Percentiles rank a stretch among this genome's conserved stretches.
These are phyloP conservation scores for Sapayoa aenigma DNA, from an alignment of 2,113 vertebrate genomes.

Conservation along the genomic window DNA sequence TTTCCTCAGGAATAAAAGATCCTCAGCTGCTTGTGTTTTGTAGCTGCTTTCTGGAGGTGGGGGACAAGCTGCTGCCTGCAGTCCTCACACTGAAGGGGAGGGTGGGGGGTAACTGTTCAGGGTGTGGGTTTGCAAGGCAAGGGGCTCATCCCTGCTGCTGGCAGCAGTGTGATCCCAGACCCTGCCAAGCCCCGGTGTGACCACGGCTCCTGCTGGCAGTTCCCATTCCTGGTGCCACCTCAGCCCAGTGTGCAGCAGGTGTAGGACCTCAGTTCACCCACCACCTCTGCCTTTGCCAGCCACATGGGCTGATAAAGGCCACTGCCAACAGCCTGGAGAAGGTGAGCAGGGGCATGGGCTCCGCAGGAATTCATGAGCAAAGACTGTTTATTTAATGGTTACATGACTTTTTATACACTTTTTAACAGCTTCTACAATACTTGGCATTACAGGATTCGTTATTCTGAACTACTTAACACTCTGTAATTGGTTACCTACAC, in stretches of 20 bases:
- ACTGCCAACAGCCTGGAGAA: constrained; percentile 60
- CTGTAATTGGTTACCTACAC: too few species aligned
- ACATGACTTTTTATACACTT: too few species aligned
- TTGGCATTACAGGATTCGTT: too few species aligned
- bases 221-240: not conserved
- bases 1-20: not conserved
- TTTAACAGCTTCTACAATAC: too few species aligned
- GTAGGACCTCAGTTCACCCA: constrained; percentile 72
- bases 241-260: constrained; percentile 63
- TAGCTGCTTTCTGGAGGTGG: not conserved
- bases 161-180: not conserved
- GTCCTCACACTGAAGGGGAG: not conserved
- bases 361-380: too few species aligned
- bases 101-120: not conserved
- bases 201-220: accelerated
- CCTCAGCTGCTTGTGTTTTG: not conserved
- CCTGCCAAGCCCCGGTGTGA: accelerated
- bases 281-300: constrained; percentile 69
- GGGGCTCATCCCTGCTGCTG: not conserved
- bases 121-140: not conserved
- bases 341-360: constrained; percentile 50
- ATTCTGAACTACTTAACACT: too few species aligned
- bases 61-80: not conserved
- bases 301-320: constrained; percentile 67
- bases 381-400: too few species aligned